Conservation (phyloP, 2,888 invertebrate species). For the Callyntrura guangdongensis region DNA sequence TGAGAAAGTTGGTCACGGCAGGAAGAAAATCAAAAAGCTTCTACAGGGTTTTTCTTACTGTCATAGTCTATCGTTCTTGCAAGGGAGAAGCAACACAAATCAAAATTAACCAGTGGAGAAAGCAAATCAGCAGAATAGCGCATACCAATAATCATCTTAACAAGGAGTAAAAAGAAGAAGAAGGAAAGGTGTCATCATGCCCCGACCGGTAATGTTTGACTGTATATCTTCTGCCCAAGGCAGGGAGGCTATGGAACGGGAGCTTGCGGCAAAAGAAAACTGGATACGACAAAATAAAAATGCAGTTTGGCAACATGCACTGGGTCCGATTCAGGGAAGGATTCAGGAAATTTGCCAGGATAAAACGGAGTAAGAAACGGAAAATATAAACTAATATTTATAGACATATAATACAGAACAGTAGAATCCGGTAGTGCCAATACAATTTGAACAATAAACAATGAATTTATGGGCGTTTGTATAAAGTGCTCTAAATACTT, state of each 20-base stretch:
- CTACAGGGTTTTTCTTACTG: background rate
- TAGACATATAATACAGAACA: background rate
- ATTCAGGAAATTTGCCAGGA: slow-evolving; percentile 81
- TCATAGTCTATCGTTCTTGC: background rate
- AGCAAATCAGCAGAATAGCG: background rate
- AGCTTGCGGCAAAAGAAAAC: slow-evolving; percentile 78
- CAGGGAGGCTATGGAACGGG: slow-evolving; percentile 73
- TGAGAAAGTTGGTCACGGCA: background rate
- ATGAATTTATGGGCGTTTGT: too few relatives aligned
- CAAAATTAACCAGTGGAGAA: slow-evolving; percentile 17
- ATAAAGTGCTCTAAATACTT: too few relatives aligned
- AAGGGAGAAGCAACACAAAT: background rate
- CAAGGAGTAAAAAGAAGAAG: background rate
- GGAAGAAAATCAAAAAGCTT: background rate
- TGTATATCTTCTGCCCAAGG: slow-evolving; percentile 69
- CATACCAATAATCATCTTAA: background rate
- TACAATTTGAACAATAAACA: too few relatives aligned
- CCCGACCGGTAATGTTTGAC: slow-evolving; percentile 80
- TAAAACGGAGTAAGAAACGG: slow-evolving; percentile 79
- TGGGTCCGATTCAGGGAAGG: slow-evolving; percentile 82
- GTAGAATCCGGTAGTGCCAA: background rate
- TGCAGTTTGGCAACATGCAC: slow-evolving; percentile 80
- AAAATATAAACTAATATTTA: background rate
- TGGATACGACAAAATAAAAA: slow-evolving; percentile 80
- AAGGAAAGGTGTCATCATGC: slow-evolving; percentile 69